Conservation (phyloP, 2,797 vertebrate species). For the Liasis olivaceus region DNA sequence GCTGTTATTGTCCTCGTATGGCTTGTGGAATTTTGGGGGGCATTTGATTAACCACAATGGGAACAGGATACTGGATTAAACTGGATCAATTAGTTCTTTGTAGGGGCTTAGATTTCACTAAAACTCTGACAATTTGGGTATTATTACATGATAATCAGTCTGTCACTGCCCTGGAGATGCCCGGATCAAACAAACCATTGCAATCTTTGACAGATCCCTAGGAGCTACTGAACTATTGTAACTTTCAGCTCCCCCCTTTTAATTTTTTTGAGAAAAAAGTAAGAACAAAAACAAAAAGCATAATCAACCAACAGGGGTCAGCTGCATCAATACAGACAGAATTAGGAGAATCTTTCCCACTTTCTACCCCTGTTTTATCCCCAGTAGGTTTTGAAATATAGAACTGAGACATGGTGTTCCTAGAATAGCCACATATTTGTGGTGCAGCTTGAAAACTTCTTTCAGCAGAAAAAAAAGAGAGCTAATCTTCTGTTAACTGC, state of each 20-base stretch:
- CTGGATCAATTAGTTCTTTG: not conserved
- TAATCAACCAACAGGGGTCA: not conserved
- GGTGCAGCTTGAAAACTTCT: not conserved
- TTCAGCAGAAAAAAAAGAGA: not conserved
- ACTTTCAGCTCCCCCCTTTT: not conserved
- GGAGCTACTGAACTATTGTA: not conserved
- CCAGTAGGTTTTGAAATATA: not conserved
- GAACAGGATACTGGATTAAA: not conserved
- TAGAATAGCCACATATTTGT: not conserved
- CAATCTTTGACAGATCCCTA: not conserved
- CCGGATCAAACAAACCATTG: not conserved
- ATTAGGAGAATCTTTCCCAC: not conserved
- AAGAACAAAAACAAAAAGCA: not conserved
- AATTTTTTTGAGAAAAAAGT: not conserved
- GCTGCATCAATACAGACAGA: not conserved
- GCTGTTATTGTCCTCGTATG: not conserved
- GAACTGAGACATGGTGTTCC: not conserved
- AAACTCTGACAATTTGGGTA: not conserved
- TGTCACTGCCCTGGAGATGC: not conserved
- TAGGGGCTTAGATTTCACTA: not conserved
- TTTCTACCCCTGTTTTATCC: not conserved
- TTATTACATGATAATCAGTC: not conserved
- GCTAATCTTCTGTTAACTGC: not conserved
- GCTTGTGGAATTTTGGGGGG: not conserved
- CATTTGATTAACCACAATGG: not conserved